Base-by-base conservation (phyloP, 2,888 invertebrate genomes). In the Eupithecia inturbata region DNA sequence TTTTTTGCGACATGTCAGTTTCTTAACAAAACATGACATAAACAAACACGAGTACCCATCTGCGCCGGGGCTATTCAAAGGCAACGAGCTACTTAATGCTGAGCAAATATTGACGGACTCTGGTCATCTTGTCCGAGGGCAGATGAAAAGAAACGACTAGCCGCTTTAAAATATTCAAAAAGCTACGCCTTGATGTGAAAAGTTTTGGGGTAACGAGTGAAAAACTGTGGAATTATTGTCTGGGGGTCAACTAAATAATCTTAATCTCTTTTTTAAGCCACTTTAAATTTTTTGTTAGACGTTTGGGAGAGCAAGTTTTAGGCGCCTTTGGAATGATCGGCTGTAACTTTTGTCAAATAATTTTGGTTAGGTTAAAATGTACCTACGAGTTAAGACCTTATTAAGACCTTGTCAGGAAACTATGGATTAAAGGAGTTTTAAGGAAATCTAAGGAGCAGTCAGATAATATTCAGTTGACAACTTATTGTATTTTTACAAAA, bases 41-140 rank as follows among this genome's bases (percentile, higher is more conserved):
- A 86, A 86, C 85, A 89, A 87, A 89, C 88, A 87, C 79, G 82
- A 84, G 82, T 64, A 39, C 80, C 82, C 84, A 84, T 83, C 81
- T 82, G 77, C 79, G 81, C 81, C 80, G 81, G 81, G 90, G 85
- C 91, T 84, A 93, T 93, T 92, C 93, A 93, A 79, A 79, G 75
- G 85, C 85, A 87, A 88, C 87, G 90, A 92, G 93, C 93, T 92
- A 93, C 92, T 93, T 91, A 93, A 92, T 91, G 88, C 89, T 85
- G 87, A 80, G 93, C 86, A 87, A 94, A 93, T 89, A 92, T 93
- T 93, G 91, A 89, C 92, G 83, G 84, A 81, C 83, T 83, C 82
- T 93, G 94, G 94, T 93, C 94, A 94, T 88, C 88, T 84, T 89
- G 93, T 90, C 93, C 92, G 86, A 89, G 87, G 87, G 82, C 81